Base-by-base conservation (phyloP, 2,888 invertebrate species). In the Nomada lathburiana region DNA sequence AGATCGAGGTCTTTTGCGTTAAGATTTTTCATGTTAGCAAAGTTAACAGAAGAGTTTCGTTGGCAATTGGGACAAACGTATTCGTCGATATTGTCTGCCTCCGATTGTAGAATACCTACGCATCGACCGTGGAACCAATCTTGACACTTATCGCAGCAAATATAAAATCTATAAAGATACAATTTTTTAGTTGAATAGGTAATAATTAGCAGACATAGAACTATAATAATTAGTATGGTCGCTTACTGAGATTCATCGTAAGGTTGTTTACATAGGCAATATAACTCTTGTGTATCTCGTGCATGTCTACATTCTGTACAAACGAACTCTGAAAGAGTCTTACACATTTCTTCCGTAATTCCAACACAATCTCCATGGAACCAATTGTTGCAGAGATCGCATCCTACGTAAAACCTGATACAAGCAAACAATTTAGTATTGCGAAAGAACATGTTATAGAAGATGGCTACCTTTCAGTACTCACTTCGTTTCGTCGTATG, bases 61-160 rank as follows among this genome's bases (percentile, higher is more conserved):
- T 98, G 98, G 94, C 99, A 99, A 93, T 97, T 97, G 0, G 99
- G 99, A 95, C 99, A 99, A 87, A 98, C 96, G 92, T 99, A 99
- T 90, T 98, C 98, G 91, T 98, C 99, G 88, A 99, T 98, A 89
- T 97, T 97, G 92, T 98, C 98, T 29, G 98, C 99, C 93, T 98
- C 98, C 3, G 98, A 97, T 92, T 98, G 98, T 68, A 98, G 94
- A 91, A 98, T 98, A 55, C 99, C 99, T 62, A 99, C 99, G 94
- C 99, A 99, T 77, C 98, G 96, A 10, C 99, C 99, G 94, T 99
- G 99, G 95, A 99, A 99, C 99, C 99, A 99, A 94, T 98, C 99
- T 94, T 99, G 98, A 94, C 99, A 99, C 85, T 97, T 97, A 95
- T 99, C 99, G 94, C 99, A 99, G 93, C 99, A 99, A 92, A 99